These are phyloP conservation scores for Tillus elongatus DNA, from an alignment of 2,888 invertebrate species.

Conservation along the genomic window DNA sequence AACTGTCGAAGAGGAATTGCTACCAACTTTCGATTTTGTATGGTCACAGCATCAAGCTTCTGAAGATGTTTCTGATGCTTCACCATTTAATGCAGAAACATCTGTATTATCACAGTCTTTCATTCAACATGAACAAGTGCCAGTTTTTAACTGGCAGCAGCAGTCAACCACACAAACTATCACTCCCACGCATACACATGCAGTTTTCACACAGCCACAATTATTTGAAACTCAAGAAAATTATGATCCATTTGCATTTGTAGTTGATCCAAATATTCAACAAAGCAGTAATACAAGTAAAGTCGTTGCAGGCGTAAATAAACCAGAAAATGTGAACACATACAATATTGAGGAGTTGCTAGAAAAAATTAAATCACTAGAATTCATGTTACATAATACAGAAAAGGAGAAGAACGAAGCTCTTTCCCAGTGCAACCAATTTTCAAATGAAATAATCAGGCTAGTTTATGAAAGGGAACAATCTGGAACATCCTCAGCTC, in stretches of 20 bases:
- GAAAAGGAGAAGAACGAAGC: constrained; percentile 40
- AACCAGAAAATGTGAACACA: constrained; percentile 13
- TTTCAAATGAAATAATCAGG: constrained; percentile 35
- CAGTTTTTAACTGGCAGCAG: too few species aligned
- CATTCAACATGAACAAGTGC: too few species aligned
- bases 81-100: too few species aligned
- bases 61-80: too few species aligned
- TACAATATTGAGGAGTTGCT: constrained; percentile 32
- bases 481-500: neutral
- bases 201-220: neutral
- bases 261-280: constrained; percentile 14
- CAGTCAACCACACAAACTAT: too few species aligned
- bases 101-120: too few species aligned
- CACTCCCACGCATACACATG: neutral
- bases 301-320: too few species aligned
- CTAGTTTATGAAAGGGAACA: constrained; percentile 30
- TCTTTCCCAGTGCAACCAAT: constrained; percentile 34
- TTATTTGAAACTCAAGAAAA: constrained; percentile 25
- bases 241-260: constrained; percentile 24
- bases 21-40: too few species aligned
- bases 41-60: too few species aligned
- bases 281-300: too few species aligned
- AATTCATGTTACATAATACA: constrained; percentile 38
- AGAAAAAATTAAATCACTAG: constrained; percentile 37
- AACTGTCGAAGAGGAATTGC: neutral